Evolutionary conservation across 1,140 invertebrate species (phyloP), one percentile per base, ranked within the genome.

Genomic region (Tetranychus urticae): DNA sequence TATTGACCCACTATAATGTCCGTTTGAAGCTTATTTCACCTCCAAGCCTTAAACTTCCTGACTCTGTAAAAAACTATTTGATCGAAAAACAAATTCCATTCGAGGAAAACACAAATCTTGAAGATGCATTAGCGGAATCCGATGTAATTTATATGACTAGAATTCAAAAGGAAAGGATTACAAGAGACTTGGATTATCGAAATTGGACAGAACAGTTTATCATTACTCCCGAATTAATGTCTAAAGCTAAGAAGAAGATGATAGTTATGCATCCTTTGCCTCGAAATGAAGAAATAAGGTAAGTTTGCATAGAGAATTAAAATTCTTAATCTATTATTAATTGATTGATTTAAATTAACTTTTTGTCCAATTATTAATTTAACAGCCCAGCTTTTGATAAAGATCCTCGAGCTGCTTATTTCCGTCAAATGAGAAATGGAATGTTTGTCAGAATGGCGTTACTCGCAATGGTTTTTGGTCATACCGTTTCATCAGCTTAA

Each of bases 391-490:
- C 92, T 65, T 86, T 99, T 66, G 96, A 99, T 71, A 82, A 80
- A 0, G 96, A 99, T 76, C 89, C 91, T 0, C 73, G 94, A 56
- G 93, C 94, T 2, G 94, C 92, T 1, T 99, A 98, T 73, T 98
- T 99, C 77, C 77, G 94, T 33, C 96, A 99, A 76, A 89, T 90
- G 2, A 88, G 97, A 71, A 87, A 89, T 68, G 96, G 96, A 55
- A 86, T 99, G 81, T 98, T 92, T 69, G 87, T 98, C 4, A 79
- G 96, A 46, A 99, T 99, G 96, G 91, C 94, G 2, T 73, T 99
- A 1, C 75, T 99, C 2, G 81, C 89, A 0, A 86, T 94, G 78
- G 83, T 98, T 37, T 76, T 94, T 10, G 86, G 86, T 50, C 55
- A 56, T 34, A 33, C 31, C 1, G n/a, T 52, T n/a, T 31, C 50